Evolutionary conservation across 2,888 invertebrate genomes (phyloP), one percentile per base, ranked within the genome.

Genomic region (Philereme transversata): DNA sequence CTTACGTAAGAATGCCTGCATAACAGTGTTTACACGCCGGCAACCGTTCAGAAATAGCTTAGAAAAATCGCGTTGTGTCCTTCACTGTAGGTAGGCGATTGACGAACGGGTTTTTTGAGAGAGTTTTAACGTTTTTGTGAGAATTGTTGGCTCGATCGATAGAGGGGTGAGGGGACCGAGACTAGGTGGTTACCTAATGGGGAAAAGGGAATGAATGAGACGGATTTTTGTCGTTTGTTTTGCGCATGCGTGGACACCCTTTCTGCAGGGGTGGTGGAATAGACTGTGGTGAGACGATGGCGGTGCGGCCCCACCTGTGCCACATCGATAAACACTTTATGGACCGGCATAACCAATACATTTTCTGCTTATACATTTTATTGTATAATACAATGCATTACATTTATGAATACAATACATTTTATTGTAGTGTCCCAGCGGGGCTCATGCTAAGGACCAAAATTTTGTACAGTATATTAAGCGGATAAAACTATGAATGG

Each of bases 1-100:
- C 79, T 89, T 90, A 89, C 84, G 83, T 90, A 90, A 90, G 76
- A 68, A 67, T 69, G 70, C 59, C 73, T 71, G 75, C 72, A 70
- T 65, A 71, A 64, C 64, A 62, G 71, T 77, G 77, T 81, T 80
- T 79, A 78, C 68, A 76, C 75, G 74, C 78, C 77, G 77, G 78
- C 70, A 62, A 67, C 71, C 58, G 76, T 71, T 73, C 77, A 67
- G 77, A 80, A 83, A 82, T 81, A 79, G 78, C 77, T 77, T 69
- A 74, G 76, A 76, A 75, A 74, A 70, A 53, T 69, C 57, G 68
- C 82, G 82, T 84, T 83, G 79, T 57, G 70, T 68, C 68, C 64
- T 69, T 68, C 69, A 56, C n/a, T 10, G 36, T 69, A 65, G 67
- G 67, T 68, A 72, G 69, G 65, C 57, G 65, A 53, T 58, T 53